Percentiles rank a stretch among this genome's conserved stretches.
Conservation (phyloP, 2,797 vertebrate species). For the Luscinia megarhynchos region DNA sequence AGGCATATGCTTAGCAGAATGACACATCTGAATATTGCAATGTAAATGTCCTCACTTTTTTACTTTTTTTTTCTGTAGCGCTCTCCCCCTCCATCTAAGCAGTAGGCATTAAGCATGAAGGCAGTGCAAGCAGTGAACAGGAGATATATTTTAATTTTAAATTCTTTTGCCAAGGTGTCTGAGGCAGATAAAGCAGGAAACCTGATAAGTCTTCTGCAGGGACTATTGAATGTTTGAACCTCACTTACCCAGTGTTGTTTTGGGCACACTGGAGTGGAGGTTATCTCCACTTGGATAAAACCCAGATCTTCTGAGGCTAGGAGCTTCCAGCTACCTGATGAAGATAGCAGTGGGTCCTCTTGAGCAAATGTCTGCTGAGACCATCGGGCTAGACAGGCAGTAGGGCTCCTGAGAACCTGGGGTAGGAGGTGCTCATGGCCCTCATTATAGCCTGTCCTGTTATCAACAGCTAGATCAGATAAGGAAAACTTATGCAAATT, state of each 20-base stretch:
- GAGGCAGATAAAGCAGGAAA: not conserved
- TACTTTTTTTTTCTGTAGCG: not conserved
- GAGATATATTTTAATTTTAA: not conserved
- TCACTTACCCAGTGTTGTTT: not conserved
- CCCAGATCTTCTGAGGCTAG: not conserved
- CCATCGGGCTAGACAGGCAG: not conserved
- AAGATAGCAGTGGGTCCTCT: not conserved
- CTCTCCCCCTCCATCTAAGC: not conserved
- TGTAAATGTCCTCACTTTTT: not conserved
- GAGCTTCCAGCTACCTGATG: not conserved
- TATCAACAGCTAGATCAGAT: slow-evolving; percentile 50
- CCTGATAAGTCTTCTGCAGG: not conserved
- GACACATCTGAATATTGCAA: slow-evolving; percentile 1
- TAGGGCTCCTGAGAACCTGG: not conserved
- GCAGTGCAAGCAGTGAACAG: not conserved
- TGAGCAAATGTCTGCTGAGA: not conserved
- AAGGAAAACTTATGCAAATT: not conserved
- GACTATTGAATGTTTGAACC: not conserved
- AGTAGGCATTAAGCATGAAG: not conserved
- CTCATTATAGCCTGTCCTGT: not conserved
- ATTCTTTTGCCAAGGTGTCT: not conserved
- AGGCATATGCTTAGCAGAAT: slow-evolving; percentile 12
- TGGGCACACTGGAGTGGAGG: fast-evolving
- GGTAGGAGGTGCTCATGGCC: not conserved
- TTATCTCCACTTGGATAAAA: not conserved